Evolutionary conservation across 2,888 invertebrate genomes (phyloP), one percentile per base, ranked within the genome.

Genomic region (Acheta domesticus): DNA sequence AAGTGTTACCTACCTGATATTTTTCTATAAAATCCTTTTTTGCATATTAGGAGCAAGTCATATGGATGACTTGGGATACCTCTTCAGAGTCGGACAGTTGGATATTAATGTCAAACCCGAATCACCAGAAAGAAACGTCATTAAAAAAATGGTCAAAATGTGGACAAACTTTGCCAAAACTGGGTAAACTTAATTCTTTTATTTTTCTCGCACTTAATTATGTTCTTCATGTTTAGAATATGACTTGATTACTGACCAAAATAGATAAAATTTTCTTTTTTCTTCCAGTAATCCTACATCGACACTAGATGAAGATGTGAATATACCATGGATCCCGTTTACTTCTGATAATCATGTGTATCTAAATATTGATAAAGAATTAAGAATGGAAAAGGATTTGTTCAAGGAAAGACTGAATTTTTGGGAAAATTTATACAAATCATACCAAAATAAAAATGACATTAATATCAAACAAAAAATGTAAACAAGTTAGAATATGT

Each of bases 91-190:
- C 36, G 48, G 12, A 48, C 14, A 78, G 3, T 5, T 74, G 19
- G 78, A 81, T 48, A 4, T 78, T 19, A 75, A 79, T 49, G n/a
- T 78, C 36, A 91, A 91, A 82, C 90, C 90, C n/a, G 88, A 88
- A 79, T 90, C 91, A 0, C 87, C 89, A n/a, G 91, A 91, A 83
- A 87, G 90, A 11, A 87, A 88, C 62, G 91, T 91, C 1, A 91
- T 91, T 90, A 88, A 91, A 1, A 89, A 89, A 83, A 87, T 91
- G 89, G 86, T 88, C n/a, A 85, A 86, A 23, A 86, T 91, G 86
- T 91, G 92, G 91, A 89, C 91, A 0, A 91, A 92, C 83, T 92
- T 92, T 85, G 92, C 91, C 0, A 90, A 89, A 84, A 85, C 85
- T 83, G 88, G 90, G 87, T 90, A 84, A 86, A 87, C 36, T 74